These are phyloP conservation scores for Callitettix versicolor DNA, from an alignment of 1,140 invertebrate genomes.

Conservation along the genomic window DNA sequence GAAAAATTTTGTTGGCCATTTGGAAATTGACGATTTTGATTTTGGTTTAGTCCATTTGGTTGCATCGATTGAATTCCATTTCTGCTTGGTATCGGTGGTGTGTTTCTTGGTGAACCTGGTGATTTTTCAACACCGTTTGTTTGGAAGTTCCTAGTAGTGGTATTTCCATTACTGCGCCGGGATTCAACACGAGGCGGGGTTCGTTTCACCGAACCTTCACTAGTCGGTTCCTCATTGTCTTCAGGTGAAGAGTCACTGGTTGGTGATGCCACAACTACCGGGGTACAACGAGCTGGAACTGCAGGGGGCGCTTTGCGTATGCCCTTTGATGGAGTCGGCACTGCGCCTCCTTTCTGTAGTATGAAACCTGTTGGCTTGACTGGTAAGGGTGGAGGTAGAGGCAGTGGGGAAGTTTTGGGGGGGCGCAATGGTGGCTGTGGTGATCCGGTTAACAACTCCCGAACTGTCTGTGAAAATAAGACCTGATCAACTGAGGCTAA, in stretches of 20 bases:
- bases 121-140: constrained; percentile 5
- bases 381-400: constrained; percentile 21
- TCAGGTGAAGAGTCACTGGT: constrained; percentile 24
- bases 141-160: not conserved
- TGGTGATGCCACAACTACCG: constrained; percentile 24
- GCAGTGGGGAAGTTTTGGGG: constrained; percentile 19
- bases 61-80: not conserved
- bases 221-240: constrained; percentile 14
- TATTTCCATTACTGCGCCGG: not conserved
- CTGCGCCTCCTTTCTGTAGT: constrained; percentile 10
- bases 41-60: not conserved
- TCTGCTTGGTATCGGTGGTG: constrained; percentile 4
- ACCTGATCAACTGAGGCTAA: constrained; percentile 12
- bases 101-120: constrained; percentile 6
- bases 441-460: constrained; percentile 25
- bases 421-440: constrained; percentile 21
- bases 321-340: constrained; percentile 14
- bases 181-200: constrained; percentile 11
- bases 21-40: constrained; percentile 4
- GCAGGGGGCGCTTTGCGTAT: constrained; percentile 12
- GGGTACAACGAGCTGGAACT: constrained; percentile 6
- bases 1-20: not conserved
- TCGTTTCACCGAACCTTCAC: constrained; percentile 13
- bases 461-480: constrained; percentile 30
- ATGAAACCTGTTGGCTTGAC: constrained; percentile 19